A percentile compares a stretch with the other conserved stretches of the same genome.
phyloP scores from a whole-genome alignment of 2,113 vertebrate species.

The Murina feae region DNA sequence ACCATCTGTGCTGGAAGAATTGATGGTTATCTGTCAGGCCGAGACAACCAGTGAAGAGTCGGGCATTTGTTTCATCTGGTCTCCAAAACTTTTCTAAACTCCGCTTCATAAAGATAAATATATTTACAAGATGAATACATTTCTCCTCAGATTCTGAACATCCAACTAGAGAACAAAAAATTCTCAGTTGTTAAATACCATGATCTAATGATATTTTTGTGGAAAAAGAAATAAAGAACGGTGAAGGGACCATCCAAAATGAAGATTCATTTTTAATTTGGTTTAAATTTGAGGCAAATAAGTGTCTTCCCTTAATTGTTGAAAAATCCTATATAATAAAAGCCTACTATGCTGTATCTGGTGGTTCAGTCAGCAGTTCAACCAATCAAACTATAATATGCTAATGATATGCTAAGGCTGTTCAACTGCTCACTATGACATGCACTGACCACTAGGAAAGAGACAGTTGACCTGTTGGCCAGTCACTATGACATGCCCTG shows the following conservation, averaged over 20 bases:
- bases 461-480: too few species aligned
- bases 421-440: too few species aligned
- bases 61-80: background rate
- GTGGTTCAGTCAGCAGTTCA: too few species aligned
- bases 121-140: background rate
- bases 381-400: too few species aligned
- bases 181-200: background rate
- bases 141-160: conserved; percentile 8
- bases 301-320: background rate
- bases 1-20: background rate
- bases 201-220: background rate
- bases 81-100: background rate
- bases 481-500: too few species aligned
- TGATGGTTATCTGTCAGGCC: background rate
- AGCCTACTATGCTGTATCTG: too few species aligned
- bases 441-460: too few species aligned
- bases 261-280: background rate
- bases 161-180: background rate
- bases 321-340: conserved; percentile 17
- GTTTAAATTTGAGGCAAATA: background rate
- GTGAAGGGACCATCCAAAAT: background rate
- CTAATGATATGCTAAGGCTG: too few species aligned
- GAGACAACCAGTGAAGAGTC: background rate
- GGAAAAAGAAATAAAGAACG: background rate
- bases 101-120: background rate